Evolutionary conservation across 2,888 invertebrate genomes (phyloP), one percentile per base, ranked within the genome.

Genomic region (Lamproptera curius): DNA sequence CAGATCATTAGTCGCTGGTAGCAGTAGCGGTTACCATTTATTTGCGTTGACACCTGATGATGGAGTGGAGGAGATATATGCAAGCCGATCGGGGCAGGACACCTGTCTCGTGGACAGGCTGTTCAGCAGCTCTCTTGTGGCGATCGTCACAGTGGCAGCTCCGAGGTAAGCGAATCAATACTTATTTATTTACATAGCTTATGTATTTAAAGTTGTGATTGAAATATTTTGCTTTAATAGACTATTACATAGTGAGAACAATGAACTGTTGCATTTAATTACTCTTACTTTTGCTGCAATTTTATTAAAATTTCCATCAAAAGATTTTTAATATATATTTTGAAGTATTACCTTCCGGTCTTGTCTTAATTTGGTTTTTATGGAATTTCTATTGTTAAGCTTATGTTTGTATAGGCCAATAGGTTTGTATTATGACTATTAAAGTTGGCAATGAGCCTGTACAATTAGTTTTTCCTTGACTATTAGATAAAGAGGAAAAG

Each of bases 91-190:
- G 54, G 90, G 91, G 34, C 95, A 95, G 79, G 95, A 96, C 76
- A 93, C 96, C 52, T 95, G 94, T 75, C 92, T 98, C 53, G 96
- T 99, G 62, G 99, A 99, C 83, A 90, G 99, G 54, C 91, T 99
- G 57, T 99, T 99, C 88, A 97, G 97, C 86, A 98, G 98, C 82
- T 97, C 97, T 64, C 90, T 99, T 65, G 96, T 99, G 72, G 98
- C 98, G 51, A 92, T 98, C 65, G 99, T 99, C 58, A 95, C 96
- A 59, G 90, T 96, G 63, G 91, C 95, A 60, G 94, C 97, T 51
- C 98, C 98, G 57, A 90, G 99, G 74, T 95, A 91, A 69, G 57
- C 74, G 10, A 20, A n/a, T n/a, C n/a, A n/a, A n/a, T n/a, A n/a
- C n/a, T n/a, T n/a, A n/a, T n/a, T n/a, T n/a, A n/a, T n/a, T n/a